Percentiles rank a stretch among this genome's conserved stretches.
These are phyloP conservation scores for Campoletis sonorensis DNA, from an alignment of 1,140 invertebrate genomes.

Conservation along the genomic window DNA sequence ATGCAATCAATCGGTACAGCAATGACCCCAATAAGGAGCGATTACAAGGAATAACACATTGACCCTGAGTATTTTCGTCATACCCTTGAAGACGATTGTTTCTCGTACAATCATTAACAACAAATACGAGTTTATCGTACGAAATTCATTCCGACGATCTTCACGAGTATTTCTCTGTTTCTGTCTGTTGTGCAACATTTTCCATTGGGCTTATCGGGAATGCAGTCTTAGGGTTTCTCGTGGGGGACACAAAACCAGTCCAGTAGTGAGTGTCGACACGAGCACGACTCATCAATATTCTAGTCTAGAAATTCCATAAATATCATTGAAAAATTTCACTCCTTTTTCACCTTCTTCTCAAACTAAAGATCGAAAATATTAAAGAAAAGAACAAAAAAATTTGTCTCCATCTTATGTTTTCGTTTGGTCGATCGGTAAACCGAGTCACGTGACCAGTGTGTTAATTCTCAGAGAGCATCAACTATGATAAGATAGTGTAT, in stretches of 20 bases:
- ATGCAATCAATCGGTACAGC: conserved; percentile 34
- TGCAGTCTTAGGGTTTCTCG: conserved; percentile 12
- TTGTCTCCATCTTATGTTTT: background rate
- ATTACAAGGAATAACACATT: conserved; percentile 37
- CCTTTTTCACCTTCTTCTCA: background rate
- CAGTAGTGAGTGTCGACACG: background rate
- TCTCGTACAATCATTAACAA: background rate
- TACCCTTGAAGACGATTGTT: conserved; percentile 14
- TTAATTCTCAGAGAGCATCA: background rate
- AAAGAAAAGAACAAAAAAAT: background rate
- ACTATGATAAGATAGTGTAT: conserved; percentile 36
- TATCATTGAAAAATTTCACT: background rate
- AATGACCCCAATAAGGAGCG: conserved; percentile 53
- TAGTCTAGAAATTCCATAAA: conserved; percentile 1
- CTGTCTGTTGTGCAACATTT: conserved; percentile 18
- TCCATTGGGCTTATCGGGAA: conserved; percentile 2
- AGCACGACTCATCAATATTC: background rate
- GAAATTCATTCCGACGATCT: background rate
- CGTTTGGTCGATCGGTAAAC: conserved; percentile 1
- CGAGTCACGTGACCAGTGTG: background rate
- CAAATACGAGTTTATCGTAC: background rate
- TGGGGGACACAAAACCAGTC: conserved; percentile 23
- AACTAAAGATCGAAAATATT: no score
- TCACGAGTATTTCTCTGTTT: conserved; percentile 10
- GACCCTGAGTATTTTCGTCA: conserved; percentile 44